A percentile compares a stretch with the other conserved stretches of the same genome.
Conservation (phyloP, 1,140 invertebrate species). For the Aphis gossypii region DNA sequence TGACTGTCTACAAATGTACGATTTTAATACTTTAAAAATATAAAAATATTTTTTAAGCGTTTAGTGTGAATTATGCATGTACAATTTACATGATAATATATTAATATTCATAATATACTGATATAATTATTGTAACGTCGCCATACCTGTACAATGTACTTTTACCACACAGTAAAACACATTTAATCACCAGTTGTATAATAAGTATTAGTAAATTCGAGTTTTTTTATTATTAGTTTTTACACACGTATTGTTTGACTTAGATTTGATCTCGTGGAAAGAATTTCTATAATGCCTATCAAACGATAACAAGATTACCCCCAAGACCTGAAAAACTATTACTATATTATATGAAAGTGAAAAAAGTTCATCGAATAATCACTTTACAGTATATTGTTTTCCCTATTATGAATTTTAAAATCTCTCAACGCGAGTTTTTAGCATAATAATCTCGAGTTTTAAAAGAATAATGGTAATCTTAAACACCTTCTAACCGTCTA, state of each 20-base stretch:
- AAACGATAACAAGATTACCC: neutral
- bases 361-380: constrained; percentile 25
- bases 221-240: neutral
- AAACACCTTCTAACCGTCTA: neutral
- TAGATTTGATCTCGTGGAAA: neutral
- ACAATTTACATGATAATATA: no score
- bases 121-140: neutral
- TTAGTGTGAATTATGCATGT: neutral
- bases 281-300: neutral
- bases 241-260: neutral
- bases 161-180: neutral
- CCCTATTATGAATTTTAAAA: neutral
- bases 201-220: neutral
- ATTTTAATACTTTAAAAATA: neutral
- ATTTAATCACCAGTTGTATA: neutral
- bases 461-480: constrained; percentile 29
- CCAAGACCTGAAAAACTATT: neutral
- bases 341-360: neutral
- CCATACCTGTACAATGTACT: no score
- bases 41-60: neutral
- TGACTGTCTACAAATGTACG: neutral
- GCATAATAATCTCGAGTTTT: neutral
- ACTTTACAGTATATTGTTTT: neutral
- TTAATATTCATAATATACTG: neutral
- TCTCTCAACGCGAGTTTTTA: neutral